Evolutionary conservation across 2,113 vertebrate genomes (phyloP).

Genomic region (Mirza zaza): DNA sequence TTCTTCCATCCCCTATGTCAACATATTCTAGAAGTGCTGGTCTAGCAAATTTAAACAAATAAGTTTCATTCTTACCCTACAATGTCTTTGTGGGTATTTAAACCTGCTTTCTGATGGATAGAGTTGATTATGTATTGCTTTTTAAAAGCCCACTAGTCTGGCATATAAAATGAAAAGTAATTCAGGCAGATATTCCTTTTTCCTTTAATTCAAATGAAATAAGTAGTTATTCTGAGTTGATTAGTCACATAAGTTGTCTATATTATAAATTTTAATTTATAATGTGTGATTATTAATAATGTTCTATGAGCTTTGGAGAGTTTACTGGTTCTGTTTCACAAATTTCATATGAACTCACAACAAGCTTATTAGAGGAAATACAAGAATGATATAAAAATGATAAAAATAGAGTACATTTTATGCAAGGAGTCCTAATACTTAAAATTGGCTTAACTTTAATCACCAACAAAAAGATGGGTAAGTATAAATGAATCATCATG

Average conservation of each 20-base stretch:
- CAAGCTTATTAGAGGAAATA: slow-evolving; percentile 20
- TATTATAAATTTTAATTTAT: background rate
- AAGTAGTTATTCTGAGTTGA: background rate
- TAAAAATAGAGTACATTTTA: background rate
- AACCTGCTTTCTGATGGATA: background rate
- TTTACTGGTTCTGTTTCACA: slow-evolving; percentile 3
- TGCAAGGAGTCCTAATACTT: background rate
- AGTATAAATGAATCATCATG: slow-evolving; percentile 28
- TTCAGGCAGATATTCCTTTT: background rate
- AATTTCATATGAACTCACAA: background rate
- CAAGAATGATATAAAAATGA: background rate
- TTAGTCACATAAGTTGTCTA: background rate
- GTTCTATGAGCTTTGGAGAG: background rate
- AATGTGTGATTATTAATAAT: background rate
- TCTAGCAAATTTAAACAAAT: background rate
- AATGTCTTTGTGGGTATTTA: background rate
- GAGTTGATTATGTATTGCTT: background rate
- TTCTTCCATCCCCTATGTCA: background rate
- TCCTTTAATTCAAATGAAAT: background rate
- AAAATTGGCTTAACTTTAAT: slow-evolving; percentile 1
- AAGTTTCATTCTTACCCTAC: background rate
- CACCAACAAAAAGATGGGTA: slow-evolving; percentile 39
- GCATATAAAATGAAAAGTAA: background rate
- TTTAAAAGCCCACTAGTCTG: background rate
- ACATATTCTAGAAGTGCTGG: background rate